phyloP scores from a whole-genome alignment of 2,888 invertebrate genomes.

The Troides helena region DNA sequence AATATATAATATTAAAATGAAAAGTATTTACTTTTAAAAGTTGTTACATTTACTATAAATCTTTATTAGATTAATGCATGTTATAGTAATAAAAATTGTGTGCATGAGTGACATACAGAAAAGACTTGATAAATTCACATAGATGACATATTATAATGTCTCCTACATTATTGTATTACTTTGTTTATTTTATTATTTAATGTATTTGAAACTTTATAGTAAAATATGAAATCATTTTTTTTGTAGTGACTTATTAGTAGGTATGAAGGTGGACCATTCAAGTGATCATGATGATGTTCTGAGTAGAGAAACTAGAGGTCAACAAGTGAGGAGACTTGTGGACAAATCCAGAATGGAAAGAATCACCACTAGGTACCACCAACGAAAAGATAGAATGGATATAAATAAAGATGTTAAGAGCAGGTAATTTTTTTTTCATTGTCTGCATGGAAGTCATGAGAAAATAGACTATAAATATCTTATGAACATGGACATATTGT shows the following conservation, averaged over 20 bases:
- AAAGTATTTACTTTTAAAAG: no score
- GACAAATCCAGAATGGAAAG: slow-evolving; percentile 48
- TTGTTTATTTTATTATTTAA: not conserved
- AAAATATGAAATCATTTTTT: not conserved
- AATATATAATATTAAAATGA: not conserved
- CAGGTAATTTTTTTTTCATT: slow-evolving; percentile 30
- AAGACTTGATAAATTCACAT: no score
- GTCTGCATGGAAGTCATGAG: not conserved
- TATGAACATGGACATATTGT: not conserved
- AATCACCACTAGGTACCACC: slow-evolving; percentile 46
- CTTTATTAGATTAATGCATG: no score
- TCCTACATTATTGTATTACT: no score
- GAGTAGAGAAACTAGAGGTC: slow-evolving; percentile 63
- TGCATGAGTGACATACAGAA: no score
- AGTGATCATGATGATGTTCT: slow-evolving; percentile 53
- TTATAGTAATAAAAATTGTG: no score
- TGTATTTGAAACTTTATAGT: not conserved
- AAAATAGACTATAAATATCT: not conserved
- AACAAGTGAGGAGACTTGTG: slow-evolving; percentile 77
- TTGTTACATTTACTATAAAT: no score
- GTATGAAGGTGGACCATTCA: slow-evolving; percentile 87
- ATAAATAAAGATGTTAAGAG: slow-evolving; percentile 21
- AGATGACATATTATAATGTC: no score
- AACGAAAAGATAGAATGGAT: slow-evolving; percentile 38
- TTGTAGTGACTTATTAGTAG: slow-evolving; percentile 85